Evolutionary conservation across 2,113 vertebrate species (phyloP), one percentile per base, ranked within the genome.

Genomic region (Brachypodius melanocephalos): DNA sequence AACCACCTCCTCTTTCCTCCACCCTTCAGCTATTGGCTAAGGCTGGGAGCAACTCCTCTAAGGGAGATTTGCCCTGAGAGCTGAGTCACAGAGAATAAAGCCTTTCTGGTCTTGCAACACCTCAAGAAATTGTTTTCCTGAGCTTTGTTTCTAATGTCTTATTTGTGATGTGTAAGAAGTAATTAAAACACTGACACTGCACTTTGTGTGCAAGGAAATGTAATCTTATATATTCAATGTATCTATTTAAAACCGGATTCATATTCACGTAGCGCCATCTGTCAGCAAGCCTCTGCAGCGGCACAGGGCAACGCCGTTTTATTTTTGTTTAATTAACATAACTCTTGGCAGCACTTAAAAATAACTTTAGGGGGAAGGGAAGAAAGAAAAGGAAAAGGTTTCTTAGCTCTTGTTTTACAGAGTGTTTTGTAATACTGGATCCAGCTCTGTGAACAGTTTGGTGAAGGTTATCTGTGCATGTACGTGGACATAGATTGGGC

Each of bases 261-360:
- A 1, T 9, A 80, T 72, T 96, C 89, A 2, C 8, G 4, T 24
- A 48, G 95, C 85, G 95, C 96, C 95, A 95, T 68, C 96, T 96
- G 16, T 48, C 88, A 40, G 28, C 54, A 31, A 32, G 20, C 3
- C 22, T 38, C 36, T 28, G 90, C 10, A 91, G 45, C 73, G 85
- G 93, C 90, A 62, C 28, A 21, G 26, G 68, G 13, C 73, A 16
- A 6, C 2, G 8, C 15, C 5, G 1, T 17, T 34, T 61, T 43
- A 9, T 21, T 46, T 25, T 32, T 16, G 26, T 26, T 29, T 34
- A 49, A 10, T 12, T 22, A 38, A 10, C 13, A 1, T 8, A 54
- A 59, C 8, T 8, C 34, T 42, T 14, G 26, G 48, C 14, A 61
- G 11, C 5, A 21, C 19, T 76, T 42, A 15, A 32, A 51, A 59